Evolutionary conservation across 2,797 vertebrate genomes (phyloP), one percentile per base, ranked within the genome.

Genomic region (Muraenolepis orangiensis): DNA sequence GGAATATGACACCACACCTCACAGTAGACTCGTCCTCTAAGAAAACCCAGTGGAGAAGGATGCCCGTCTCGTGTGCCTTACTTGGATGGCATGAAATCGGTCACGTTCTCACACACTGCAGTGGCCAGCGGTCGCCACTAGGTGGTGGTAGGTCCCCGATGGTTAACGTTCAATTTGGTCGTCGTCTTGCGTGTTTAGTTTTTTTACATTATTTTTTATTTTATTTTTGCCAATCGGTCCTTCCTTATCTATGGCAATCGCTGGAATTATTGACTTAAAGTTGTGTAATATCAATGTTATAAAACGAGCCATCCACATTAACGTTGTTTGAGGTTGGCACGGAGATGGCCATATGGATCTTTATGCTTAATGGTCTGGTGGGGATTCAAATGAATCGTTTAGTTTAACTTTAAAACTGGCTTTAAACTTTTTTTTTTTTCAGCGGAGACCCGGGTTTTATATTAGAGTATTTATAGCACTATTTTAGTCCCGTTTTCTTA

Each of bases 71-170:
- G 76, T 84, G 74, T 79, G 73, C 77, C 38, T 76, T 61, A 29
- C 51, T 32, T 29, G 30, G 32, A 6, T 38, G 6, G 38, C 26
- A 4, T 75, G 46, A n/a, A 51, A 1, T n/a, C n/a, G 76, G 30
- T 67, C 71, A 72, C 31, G 81, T 64, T 70, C 81, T 73, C 23
- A 72, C 67, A 51, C 74, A 77, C 74, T 80, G 79, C 79, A 72
- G 78, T 78, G 78, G 78, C 73, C 36, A 69, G 32, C 75, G 82
- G 87, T 88, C 81, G 87, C 90, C 93, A 93, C 92, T 85, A 90
- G 92, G 90, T 93, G 92, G 93, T 85, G 86, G 79, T 81, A 84
- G 79, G 80, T 86, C 78, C 64, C 80, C 83, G 71, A 30, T 31
- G 71, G 29, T 16, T 28, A 78, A 12, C 11, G 1, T 73, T 30